A percentile compares a stretch with the other conserved stretches of the same genome.
Evolutionary conservation across 2,113 vertebrate species (phyloP).

Genomic region (Microtus ochrogaster): DNA sequence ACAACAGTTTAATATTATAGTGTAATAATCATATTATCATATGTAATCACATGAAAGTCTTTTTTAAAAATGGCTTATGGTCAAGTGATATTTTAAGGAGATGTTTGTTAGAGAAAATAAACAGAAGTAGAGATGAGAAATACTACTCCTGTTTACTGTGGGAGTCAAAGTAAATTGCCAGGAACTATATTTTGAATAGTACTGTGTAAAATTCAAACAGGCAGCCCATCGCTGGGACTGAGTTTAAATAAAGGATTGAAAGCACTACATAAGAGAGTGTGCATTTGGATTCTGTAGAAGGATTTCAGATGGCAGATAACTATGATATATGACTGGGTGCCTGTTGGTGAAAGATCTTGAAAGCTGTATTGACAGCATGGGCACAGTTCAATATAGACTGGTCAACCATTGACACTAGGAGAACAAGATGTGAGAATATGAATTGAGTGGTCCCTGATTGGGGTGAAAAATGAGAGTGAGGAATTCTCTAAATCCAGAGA

Average conservation of each 20-base stretch:
- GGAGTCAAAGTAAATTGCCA: not conserved
- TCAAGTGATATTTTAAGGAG: not conserved
- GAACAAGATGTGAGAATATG: not conserved
- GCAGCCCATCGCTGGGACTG: rapidly evolving
- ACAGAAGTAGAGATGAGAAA: not conserved
- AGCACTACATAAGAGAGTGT: not conserved
- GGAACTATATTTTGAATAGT: not conserved
- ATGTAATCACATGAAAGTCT: not conserved
- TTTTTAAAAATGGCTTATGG: not conserved
- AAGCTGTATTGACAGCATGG: not conserved
- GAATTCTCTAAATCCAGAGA: not conserved
- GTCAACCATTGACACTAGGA: not conserved
- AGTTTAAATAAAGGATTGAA: not conserved
- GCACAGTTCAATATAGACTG: not conserved
- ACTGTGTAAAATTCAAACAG: not conserved
- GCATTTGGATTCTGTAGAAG: not conserved
- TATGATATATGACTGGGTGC: not conserved
- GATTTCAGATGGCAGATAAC: not conserved
- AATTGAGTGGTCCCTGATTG: not conserved
- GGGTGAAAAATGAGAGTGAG: not conserved
- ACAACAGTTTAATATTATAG: not conserved
- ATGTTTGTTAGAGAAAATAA: not conserved
- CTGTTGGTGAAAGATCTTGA: not conserved
- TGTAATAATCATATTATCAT: not conserved
- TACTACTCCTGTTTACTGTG: not conserved